Conservation (phyloP, 2,888 invertebrate genomes). For the Ferdinandea cuprea region DNA sequence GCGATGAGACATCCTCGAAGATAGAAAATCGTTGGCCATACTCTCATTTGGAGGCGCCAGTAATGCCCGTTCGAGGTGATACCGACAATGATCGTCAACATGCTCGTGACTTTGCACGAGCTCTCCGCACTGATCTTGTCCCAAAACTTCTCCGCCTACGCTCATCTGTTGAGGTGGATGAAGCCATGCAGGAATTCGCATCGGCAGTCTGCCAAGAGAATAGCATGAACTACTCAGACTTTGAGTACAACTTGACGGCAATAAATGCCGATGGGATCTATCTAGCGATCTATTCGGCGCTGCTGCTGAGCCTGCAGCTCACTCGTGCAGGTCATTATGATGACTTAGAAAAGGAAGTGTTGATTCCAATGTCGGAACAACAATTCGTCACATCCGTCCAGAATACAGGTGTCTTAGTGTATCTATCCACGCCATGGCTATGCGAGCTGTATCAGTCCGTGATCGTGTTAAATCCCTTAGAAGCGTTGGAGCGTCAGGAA, state of each 20-base stretch:
- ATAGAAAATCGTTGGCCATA: constrained; percentile 83
- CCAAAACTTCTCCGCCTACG: constrained; percentile 90
- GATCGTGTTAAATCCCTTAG: constrained; percentile 85
- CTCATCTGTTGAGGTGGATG: constrained; percentile 94
- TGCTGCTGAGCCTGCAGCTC: constrained; percentile 92
- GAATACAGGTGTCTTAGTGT: constrained; percentile 95
- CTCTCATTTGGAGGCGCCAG: constrained; percentile 82
- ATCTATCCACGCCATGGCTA: constrained; percentile 96
- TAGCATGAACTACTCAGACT: constrained; percentile 83
- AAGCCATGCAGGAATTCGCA: constrained; percentile 95
- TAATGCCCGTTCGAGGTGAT: constrained; percentile 84
- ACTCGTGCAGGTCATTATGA: constrained; percentile 90
- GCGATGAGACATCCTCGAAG: constrained; percentile 82
- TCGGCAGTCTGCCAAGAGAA: constrained; percentile 94
- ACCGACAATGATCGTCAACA: constrained; percentile 94
- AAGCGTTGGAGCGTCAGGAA: constrained; percentile 79
- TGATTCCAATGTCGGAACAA: constrained; percentile 89
- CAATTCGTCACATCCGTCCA: constrained; percentile 96
- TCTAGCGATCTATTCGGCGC: constrained; percentile 93
- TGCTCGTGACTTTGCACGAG: constrained; percentile 92
- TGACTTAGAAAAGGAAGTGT: constrained; percentile 82
- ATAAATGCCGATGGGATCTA: constrained; percentile 98
- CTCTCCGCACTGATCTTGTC: constrained; percentile 88
- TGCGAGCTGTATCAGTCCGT: constrained; percentile 95
- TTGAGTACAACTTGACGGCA: constrained; percentile 86